Evolutionary conservation across 2,113 vertebrate genomes (phyloP).

Genomic region (Echinops telfairi): DNA sequence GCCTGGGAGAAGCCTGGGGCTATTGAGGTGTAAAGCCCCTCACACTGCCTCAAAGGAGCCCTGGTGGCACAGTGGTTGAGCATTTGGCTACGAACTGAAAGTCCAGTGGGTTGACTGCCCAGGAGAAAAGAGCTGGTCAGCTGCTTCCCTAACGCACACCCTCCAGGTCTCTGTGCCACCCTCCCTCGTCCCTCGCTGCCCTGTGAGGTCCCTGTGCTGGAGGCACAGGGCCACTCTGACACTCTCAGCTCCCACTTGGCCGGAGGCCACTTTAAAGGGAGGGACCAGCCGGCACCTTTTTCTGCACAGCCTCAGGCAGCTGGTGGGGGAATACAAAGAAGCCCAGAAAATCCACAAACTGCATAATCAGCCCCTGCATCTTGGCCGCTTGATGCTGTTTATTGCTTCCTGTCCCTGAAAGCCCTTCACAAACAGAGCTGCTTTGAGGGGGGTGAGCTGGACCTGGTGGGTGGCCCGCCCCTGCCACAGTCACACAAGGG

Average conservation of each 20-base stretch:
- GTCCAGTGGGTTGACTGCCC: not conserved
- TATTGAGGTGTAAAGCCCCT: not conserved
- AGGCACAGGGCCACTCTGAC: not conserved
- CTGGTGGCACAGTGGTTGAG: not conserved
- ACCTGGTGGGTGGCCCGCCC: conserved; percentile 77
- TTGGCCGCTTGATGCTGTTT: conserved; percentile 77
- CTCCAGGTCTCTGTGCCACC: not conserved
- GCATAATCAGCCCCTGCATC: conserved; percentile 76
- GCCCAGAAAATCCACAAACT: conserved; percentile 78
- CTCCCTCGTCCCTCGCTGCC: not conserved
- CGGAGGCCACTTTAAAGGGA: conserved; percentile 46
- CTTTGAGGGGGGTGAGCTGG: conserved; percentile 59
- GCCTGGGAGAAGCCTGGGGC: not conserved
- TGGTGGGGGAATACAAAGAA: conserved; percentile 68
- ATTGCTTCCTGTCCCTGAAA: conserved; percentile 83
- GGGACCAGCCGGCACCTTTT: conserved; percentile 52
- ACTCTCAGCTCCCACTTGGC: conserved; percentile 18
- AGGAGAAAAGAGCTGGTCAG: not conserved
- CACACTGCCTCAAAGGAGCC: not conserved
- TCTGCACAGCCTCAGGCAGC: conserved; percentile 69
- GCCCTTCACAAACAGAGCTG: conserved; percentile 74
- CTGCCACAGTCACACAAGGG: not conserved
- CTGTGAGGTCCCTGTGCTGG: not conserved
- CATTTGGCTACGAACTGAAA: not conserved
- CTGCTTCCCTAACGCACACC: not conserved